These are phyloP conservation scores for Lasioglossum pauxillum DNA, from an alignment of 2,888 invertebrate species.

Conservation along the genomic window DNA sequence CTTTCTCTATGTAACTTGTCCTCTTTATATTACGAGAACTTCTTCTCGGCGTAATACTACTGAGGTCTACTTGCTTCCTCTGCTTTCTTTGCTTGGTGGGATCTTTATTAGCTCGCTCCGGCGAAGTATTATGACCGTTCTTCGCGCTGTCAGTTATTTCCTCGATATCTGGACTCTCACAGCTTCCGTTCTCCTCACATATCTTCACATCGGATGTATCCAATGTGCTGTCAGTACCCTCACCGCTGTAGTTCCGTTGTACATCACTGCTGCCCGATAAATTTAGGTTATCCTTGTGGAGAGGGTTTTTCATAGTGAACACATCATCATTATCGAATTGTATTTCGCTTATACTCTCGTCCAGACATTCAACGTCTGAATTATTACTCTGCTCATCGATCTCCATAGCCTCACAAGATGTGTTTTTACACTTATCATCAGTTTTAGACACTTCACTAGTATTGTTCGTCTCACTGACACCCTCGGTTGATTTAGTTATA, in stretches of 20 bases:
- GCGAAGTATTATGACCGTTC: constrained; percentile 76
- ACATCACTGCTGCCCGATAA: constrained; percentile 70
- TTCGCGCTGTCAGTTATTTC: constrained; percentile 80
- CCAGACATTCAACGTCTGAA: constrained; percentile 83
- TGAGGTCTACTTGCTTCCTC: constrained; percentile 79
- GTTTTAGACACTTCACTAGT: constrained; percentile 81
- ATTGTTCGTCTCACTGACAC: constrained; percentile 86
- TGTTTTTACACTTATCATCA: constrained; percentile 71
- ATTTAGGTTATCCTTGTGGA: constrained; percentile 83
- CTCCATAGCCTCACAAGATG: constrained; percentile 78
- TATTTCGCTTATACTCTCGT: constrained; percentile 75
- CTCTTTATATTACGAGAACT: constrained; percentile 87
- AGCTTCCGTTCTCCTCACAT: constrained; percentile 82
- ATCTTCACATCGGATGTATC: constrained; percentile 76
- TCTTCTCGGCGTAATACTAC: constrained; percentile 85
- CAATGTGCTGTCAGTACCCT: constrained; percentile 71
- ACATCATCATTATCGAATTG: constrained; percentile 82
- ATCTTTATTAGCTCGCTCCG: constrained; percentile 69
- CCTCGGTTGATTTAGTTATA: constrained; percentile 70
- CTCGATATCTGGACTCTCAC: constrained; percentile 82
- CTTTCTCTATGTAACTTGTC: constrained; percentile 86
- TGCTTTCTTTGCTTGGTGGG: constrained; percentile 78
- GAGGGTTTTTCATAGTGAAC: constrained; percentile 61
- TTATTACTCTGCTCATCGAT: constrained; percentile 80
- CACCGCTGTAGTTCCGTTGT: constrained; percentile 74